Conservation (phyloP, 2,888 invertebrate genomes). For the Dynastes hyllus region DNA sequence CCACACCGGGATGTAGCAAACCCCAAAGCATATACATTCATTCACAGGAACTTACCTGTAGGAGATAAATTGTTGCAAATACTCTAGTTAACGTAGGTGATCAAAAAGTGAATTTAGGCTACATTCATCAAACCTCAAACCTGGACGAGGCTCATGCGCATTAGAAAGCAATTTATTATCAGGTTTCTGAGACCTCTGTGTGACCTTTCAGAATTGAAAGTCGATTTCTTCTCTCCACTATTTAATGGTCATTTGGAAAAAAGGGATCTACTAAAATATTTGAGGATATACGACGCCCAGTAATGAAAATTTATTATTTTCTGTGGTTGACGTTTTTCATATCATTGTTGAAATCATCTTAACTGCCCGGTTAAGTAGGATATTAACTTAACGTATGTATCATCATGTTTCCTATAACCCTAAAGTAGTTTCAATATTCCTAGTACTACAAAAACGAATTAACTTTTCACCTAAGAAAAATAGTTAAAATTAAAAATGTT, state of each 20-base stretch:
- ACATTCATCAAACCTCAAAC: no score
- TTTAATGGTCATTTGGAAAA: background rate
- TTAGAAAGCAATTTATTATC: no score
- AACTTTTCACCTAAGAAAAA: background rate
- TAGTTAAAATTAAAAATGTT: background rate
- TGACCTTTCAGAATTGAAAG: no score
- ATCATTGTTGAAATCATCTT: constrained; percentile 11
- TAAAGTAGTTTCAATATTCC: no score
- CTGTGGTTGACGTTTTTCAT: constrained; percentile 7
- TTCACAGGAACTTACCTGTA: no score
- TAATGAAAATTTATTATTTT: constrained; percentile 19
- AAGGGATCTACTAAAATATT: background rate
- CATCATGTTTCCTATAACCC: background rate
- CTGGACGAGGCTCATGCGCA: no score
- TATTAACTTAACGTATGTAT: background rate
- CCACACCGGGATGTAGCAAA: no score
- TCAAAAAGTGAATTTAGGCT: no score
- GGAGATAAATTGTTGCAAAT: no score
- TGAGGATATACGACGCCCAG: background rate
- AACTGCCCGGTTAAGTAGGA: background rate
- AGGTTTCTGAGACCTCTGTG: no score
- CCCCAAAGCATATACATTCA: no score
- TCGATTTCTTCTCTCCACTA: background rate
- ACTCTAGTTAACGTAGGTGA: no score
- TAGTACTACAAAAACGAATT: background rate